Evolutionary conservation across 2,113 vertebrate genomes (phyloP).

Genomic region (Symphodus melops): DNA sequence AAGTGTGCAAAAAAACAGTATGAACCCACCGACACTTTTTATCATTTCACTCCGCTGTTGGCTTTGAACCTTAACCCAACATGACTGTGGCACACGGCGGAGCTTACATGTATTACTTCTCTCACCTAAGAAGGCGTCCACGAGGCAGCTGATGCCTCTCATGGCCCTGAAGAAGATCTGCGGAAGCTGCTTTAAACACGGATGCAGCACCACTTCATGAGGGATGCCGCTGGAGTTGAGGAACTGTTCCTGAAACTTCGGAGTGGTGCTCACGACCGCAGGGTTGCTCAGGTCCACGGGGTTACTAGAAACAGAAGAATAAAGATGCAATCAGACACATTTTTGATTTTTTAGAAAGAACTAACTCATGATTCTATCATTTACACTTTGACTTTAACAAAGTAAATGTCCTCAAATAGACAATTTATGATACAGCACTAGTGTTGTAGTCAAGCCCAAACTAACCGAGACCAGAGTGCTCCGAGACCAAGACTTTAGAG

Average conservation of each 20-base stretch:
- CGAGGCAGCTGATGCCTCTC: conserved; percentile 95
- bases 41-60: neutral
- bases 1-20: too few species aligned
- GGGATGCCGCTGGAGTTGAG: conserved; percentile 93
- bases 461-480: too few species aligned
- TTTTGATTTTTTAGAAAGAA: neutral
- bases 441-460: too few species aligned
- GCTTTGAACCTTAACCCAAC: neutral
- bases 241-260: conserved; percentile 98
- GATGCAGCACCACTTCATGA: conserved; percentile 94
- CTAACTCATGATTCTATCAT: neutral
- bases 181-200: conserved; percentile 96
- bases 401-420: neutral
- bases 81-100: neutral
- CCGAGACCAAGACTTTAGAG: too few species aligned
- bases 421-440: neutral
- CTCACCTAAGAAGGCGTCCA: conserved; percentile 97
- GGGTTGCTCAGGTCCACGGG: conserved; percentile 98
- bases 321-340: neutral
- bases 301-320: conserved; percentile 82
- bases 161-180: conserved; percentile 98
- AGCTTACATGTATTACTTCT: neutral
- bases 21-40: too few species aligned
- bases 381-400: neutral
- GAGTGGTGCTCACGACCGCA: conserved; percentile 94